phyloP scores from a whole-genome alignment of 2,797 vertebrate genomes.

The Enteromius trimaculatus region DNA sequence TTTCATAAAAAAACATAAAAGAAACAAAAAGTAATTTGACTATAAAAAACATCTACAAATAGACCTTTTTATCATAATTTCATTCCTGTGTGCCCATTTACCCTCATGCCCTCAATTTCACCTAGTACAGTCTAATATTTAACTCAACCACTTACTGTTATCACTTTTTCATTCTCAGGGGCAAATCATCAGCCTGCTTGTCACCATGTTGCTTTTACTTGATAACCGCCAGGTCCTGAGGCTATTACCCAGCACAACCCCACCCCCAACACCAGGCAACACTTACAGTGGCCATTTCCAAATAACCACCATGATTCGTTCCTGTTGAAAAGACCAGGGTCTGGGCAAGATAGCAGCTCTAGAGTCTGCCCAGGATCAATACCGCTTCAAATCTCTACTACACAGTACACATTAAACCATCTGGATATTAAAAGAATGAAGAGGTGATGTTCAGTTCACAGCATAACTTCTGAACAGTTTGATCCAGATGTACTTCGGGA shows the following conservation, averaged over 20 bases:
- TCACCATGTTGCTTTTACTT: conserved; percentile 41
- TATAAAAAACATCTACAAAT: not conserved
- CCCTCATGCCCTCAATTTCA: conserved; percentile 41
- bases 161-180: conserved; percentile 37
- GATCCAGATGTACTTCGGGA: conserved; percentile 43
- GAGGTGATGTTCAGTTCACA: conserved; percentile 39
- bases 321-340: conserved; percentile 47
- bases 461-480: conserved; percentile 24
- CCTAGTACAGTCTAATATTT: conserved; percentile 43
- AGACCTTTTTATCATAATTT: not conserved
- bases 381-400: conserved; percentile 39
- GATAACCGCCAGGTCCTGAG: conserved; percentile 47
- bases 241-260: conserved; percentile 41
- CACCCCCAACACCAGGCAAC: conserved; percentile 44
- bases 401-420: conserved; percentile 45
- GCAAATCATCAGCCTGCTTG: conserved; percentile 45
- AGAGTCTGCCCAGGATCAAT: conserved; percentile 47
- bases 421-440: conserved; percentile 54
- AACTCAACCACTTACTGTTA: conserved; percentile 48
- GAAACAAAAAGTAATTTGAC: not conserved
- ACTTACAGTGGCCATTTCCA: conserved; percentile 52
- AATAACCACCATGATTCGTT: conserved; percentile 58
- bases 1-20: not conserved
- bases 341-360: conserved; percentile 46
- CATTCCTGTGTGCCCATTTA: not conserved